Evolutionary conservation across 2,113 vertebrate species (phyloP), one percentile per base, ranked within the genome.

Genomic region (Hippocampus abdominalis): DNA sequence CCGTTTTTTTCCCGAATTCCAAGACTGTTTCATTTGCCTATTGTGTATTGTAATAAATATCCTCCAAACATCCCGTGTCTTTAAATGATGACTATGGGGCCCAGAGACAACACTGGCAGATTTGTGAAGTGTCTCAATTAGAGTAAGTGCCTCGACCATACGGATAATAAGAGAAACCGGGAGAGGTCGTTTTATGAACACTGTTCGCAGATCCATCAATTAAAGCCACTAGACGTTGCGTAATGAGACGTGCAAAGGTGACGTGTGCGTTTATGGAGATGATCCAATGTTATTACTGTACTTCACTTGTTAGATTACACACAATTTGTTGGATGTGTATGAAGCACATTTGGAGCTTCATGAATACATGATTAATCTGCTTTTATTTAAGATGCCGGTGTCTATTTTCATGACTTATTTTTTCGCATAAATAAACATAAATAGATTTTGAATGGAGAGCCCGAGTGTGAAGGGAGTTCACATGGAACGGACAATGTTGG

Each of bases 81-180:
- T 71, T 46, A 69, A 1, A 48, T 54, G 53, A 20, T 68, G 36
- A 77, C 75, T 69, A 11, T 70, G 78, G 8, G 32, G 32, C 32
- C 61, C 54, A 80, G 70, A 75, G 66, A 68, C 59, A 75, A 40
- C 48, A 66, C 78, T n/a, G 75, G 67, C 70, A 73, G 66, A 74
- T 89, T 87, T 76, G 74, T 80, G 25, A 76, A 80, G 72, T 72
- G 56, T 6, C 83, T 82, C 66, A 84, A 88, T 88, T 82, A 86
- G 72, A 72, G 5, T 80, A 87, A 90, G 82, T 84, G 83, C 77
- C 78, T 39, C 61, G 13, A 63, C 21, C 20, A 27, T 44, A 46
- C 12, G 70, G 74, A 69, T 59, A 49, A 66, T 86, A 64, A 84
- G 72, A 72, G 65, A 69, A 63, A 11, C 18, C 32, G 2, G 54